These are phyloP conservation scores for Eutolmus rufibarbis DNA, from an alignment of 2,888 invertebrate species.

Conservation along the genomic window DNA sequence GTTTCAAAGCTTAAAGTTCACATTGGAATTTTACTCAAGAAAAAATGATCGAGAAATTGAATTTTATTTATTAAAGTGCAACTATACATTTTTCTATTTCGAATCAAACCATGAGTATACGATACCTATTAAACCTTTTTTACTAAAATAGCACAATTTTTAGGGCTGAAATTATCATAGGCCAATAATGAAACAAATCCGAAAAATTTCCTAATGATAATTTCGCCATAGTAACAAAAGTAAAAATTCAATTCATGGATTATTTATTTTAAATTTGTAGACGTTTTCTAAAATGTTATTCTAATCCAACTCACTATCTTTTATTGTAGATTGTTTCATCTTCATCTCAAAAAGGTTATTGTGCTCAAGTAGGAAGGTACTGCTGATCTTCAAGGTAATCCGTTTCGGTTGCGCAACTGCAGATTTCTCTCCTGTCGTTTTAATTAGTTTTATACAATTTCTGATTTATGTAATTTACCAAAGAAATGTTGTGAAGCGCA, in stretches of 20 bases:
- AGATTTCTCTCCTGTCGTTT: not conserved
- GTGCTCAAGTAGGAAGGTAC: not conserved
- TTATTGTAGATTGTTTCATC: not conserved
- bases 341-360: not conserved
- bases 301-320: not conserved
- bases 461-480: not conserved
- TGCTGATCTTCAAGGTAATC: not conserved
- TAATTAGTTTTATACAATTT: not conserved
- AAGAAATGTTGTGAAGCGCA: not conserved
- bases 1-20: not conserved
- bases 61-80: not conserved
- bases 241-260: no score
- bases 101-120: no score
- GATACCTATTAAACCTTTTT: no score
- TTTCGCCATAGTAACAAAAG: no score
- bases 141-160: no score
- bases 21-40: not conserved
- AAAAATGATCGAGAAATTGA: not conserved
- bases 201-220: no score
- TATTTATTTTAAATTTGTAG: no score
- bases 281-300: not conserved
- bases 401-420: not conserved
- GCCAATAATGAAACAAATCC: no score
- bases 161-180: no score
- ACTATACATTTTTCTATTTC: no score